Percentiles rank a stretch among this genome's conserved stretches.
phyloP scores from a whole-genome alignment of 2,113 vertebrate genomes.

The Tringa solitaria region DNA sequence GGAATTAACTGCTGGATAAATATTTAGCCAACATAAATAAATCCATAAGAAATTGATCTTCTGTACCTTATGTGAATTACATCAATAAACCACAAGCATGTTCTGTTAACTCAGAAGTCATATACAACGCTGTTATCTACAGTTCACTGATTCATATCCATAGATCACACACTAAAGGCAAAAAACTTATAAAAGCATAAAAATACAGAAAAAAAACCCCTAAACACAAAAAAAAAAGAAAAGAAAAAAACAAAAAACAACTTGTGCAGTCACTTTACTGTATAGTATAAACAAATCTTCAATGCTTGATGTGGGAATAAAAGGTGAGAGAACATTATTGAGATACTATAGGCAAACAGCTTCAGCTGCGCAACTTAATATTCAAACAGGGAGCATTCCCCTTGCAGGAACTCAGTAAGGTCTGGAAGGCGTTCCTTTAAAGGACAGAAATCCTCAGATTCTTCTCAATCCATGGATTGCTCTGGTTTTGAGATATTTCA shows the following conservation, averaged over 20 bases:
- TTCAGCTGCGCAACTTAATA: neutral
- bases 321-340: neutral
- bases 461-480: neutral
- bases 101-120: neutral
- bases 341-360: neutral
- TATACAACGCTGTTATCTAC: neutral
- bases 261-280: neutral
- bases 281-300: neutral
- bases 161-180: neutral
- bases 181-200: neutral
- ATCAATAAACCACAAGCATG: neutral
- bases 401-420: neutral
- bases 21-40: neutral
- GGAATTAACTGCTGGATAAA: neutral
- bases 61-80: neutral
- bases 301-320: neutral
- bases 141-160: neutral
- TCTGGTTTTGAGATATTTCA: neutral
- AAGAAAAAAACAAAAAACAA: too few relatives aligned
- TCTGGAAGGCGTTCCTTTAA: neutral
- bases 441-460: neutral
- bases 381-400: neutral
- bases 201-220: too few relatives aligned
- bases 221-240: too few relatives aligned
- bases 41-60: neutral